Base-by-base conservation (phyloP, 2,888 invertebrate genomes). In the Carterocephalus palaemon region DNA sequence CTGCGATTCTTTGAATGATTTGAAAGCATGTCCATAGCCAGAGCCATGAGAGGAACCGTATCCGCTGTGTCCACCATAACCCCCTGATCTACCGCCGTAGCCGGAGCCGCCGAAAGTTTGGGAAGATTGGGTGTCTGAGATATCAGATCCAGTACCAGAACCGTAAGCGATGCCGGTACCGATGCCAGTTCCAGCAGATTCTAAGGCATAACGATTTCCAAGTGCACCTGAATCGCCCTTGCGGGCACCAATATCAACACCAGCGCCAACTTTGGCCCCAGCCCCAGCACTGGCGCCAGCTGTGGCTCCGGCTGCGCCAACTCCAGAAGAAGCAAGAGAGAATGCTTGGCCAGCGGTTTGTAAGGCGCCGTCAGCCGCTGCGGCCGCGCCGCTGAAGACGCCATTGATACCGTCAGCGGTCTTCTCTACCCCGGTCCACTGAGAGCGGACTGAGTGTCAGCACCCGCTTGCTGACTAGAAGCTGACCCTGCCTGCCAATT, bases 351-450 rank as follows among this genome's bases (percentile, higher is more conserved):
- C 70, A 8, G 55, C 36, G 23, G 50, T 46, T 23, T 66, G 59
- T 2, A 41, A 40, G 17, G 56, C 61, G 15, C 60, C 63, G 1
- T 58, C 57, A n/a, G 67, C 59, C 4, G 72, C 59, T 3, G 69
- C 71, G 1, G 67, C 61, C 1, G 72, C 72, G 2, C 71, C 72
- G 43, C 74, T 78, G 40, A 71, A 78, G 1, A 79, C 67, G 36
- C 76, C 73, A 23, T 67, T 67, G 2, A 51, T 36, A 1, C 77
- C 76, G 31, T 64, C 60, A 17, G 56, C 19, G 10, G 55, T 60
- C 37, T 66, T 66, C 5, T 70, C 53, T 5, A 70, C 48, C 1
- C 79, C 80, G 12, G 68, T 71, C 78, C 78, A 79, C 31, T 81
- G 70, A 24, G 1, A 16, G 19, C 34, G 16, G 36, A 32, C 26